A percentile compares a stretch with the other conserved stretches of the same genome.
phyloP scores from a whole-genome alignment of 2,797 vertebrate genomes.

The Poecilia velifera region DNA sequence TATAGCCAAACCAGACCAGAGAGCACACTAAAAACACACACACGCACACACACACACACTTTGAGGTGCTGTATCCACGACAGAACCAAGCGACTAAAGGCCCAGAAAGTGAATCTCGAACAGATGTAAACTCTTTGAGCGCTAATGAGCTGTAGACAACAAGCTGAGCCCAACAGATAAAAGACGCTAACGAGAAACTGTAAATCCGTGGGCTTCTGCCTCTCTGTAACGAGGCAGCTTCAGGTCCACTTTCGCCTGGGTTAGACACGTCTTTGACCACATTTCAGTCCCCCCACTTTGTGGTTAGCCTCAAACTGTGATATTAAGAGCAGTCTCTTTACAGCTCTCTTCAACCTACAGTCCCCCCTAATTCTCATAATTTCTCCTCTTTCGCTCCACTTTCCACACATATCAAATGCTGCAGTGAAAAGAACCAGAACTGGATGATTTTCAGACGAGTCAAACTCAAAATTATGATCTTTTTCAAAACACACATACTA shows the following conservation, averaged over 20 bases:
- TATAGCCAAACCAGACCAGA: conserved; percentile 59
- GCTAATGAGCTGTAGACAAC: conserved; percentile 51
- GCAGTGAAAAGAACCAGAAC: background rate
- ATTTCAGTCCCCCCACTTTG: conserved; percentile 39
- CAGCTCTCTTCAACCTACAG: conserved; percentile 60
- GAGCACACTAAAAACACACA: conserved; percentile 23
- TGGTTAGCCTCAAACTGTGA: conserved; percentile 63
- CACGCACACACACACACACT: conserved; percentile 18
- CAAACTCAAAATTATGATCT: background rate
- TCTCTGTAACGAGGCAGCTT: conserved; percentile 12
- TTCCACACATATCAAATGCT: background rate
- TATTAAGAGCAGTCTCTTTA: conserved; percentile 61
- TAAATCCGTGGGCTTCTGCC: conserved; percentile 10
- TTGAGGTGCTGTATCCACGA: conserved; percentile 21
- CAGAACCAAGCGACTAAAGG: conserved; percentile 27
- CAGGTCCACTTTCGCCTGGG: conserved; percentile 1
- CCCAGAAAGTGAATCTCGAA: conserved; percentile 21
- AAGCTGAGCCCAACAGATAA: conserved; percentile 50
- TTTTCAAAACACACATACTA: background rate
- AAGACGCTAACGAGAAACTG: conserved; percentile 37
- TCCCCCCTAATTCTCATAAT: conserved; percentile 20
- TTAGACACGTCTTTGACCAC: conserved; percentile 37
- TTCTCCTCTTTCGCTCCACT: background rate
- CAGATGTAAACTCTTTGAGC: conserved; percentile 34
- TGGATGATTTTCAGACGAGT: background rate